These are phyloP conservation scores for Nymphalis urticae DNA, from an alignment of 2,888 invertebrate species.

Conservation along the genomic window DNA sequence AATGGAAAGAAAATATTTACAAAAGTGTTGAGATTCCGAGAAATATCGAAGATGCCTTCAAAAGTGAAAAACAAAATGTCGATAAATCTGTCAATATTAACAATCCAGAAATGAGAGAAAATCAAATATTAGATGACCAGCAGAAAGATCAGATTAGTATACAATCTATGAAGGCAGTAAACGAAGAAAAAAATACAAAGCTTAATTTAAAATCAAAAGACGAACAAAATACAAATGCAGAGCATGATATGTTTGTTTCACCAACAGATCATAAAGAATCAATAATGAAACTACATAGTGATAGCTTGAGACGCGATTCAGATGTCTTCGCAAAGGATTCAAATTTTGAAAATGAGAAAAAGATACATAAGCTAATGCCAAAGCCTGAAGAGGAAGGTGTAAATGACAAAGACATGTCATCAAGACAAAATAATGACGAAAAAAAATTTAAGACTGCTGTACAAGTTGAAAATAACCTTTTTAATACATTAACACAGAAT, in stretches of 20 bases:
- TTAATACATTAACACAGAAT: not conserved
- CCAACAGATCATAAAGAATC: slow-evolving; percentile 39
- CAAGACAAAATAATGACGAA: not conserved
- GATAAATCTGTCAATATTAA: slow-evolving; percentile 1
- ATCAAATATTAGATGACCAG: slow-evolving; percentile 1
- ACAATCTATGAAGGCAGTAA: not conserved
- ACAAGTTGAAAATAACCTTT: not conserved
- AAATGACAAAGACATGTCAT: not conserved
- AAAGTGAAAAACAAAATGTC: slow-evolving; percentile 38
- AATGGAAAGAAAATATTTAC: slow-evolving; percentile 68
- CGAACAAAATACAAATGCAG: slow-evolving; percentile 7
- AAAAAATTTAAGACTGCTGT: not conserved
- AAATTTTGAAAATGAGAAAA: slow-evolving; percentile 9
- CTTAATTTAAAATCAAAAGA: not conserved
- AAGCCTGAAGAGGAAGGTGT: slow-evolving; percentile 1
- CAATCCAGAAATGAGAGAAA: slow-evolving; percentile 13
- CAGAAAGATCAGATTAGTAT: not conserved
- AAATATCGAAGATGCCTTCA: slow-evolving; percentile 68
- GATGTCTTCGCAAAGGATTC: not conserved
- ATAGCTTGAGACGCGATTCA: slow-evolving; percentile 36
- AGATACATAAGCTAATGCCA: not conserved
- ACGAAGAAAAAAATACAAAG: not conserved
- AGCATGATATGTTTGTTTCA: slow-evolving; percentile 38
- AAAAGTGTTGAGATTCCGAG: slow-evolving; percentile 59
- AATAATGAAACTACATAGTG: slow-evolving; percentile 38